phyloP scores from a whole-genome alignment of 2,113 vertebrate species.

The Tetraodon nigroviridis region DNA sequence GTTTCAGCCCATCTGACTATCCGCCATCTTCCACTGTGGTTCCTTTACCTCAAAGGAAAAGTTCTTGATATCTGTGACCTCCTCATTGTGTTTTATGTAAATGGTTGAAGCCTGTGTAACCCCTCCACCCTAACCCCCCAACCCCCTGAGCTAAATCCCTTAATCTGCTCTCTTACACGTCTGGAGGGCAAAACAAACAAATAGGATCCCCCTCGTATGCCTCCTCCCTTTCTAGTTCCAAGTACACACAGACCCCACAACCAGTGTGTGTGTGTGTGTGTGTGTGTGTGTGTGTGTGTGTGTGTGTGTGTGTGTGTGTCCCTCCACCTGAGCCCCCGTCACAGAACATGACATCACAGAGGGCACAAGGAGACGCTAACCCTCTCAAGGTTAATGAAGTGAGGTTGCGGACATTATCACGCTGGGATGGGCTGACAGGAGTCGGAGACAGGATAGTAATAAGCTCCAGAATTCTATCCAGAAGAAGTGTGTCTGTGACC shows the following conservation, averaged over 20 bases:
- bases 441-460: too few species aligned
- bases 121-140: neutral
- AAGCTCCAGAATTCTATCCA: too few species aligned
- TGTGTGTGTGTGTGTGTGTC: too few species aligned
- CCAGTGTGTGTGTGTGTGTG: too few species aligned
- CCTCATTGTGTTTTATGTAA: slow-evolving; percentile 29
- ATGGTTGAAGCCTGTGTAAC: slow-evolving; percentile 42
- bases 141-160: slow-evolving; percentile 57
- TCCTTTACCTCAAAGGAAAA: slow-evolving; percentile 26
- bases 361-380: slow-evolving; percentile 44
- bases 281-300: too few species aligned
- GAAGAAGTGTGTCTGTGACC: too few species aligned
- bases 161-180: slow-evolving; percentile 71
- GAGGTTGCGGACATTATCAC: slow-evolving; percentile 16
- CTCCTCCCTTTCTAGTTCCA: slow-evolving; percentile 10
- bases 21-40: neutral
- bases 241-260: slow-evolving; percentile 18
- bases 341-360: slow-evolving; percentile 48
- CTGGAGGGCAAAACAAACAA: slow-evolving; percentile 74
- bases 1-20: neutral
- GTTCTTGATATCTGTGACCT: slow-evolving; percentile 42
- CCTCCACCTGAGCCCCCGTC: slow-evolving; percentile 11
- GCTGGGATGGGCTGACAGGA: neutral
- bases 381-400: slow-evolving; percentile 55
- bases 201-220: slow-evolving; percentile 50